phyloP scores from a whole-genome alignment of 2,888 invertebrate species.

The Rotaria macrura region DNA sequence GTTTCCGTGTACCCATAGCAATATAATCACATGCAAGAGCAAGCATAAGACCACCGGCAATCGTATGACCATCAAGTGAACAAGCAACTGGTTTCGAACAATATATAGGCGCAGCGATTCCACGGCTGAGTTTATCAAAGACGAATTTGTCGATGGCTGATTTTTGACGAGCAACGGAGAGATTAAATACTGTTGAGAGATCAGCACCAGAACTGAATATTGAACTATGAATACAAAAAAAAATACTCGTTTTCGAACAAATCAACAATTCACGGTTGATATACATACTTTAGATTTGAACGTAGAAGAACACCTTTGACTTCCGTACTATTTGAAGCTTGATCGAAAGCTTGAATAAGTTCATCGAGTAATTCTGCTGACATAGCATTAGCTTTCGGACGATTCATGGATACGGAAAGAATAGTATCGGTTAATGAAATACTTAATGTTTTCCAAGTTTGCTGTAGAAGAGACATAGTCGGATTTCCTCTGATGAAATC shows the following conservation, averaged over 20 bases:
- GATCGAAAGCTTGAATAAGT: not conserved
- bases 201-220: not conserved
- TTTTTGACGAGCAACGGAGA: not conserved
- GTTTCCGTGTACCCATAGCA: not conserved
- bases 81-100: conserved; percentile 14
- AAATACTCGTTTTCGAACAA: no score
- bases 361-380: not conserved
- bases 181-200: not conserved
- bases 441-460: not conserved
- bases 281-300: not conserved
- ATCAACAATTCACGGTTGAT: not conserved
- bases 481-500: no score
- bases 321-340: not conserved
- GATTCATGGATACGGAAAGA: not conserved
- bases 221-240: no score
- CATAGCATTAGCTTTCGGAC: conserved; percentile 10
- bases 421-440: not conserved
- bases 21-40: conserved; percentile 4
- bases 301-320: not conserved
- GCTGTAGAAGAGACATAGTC: not conserved
- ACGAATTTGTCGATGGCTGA: not conserved
- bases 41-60: conserved; percentile 4
- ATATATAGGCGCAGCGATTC: not conserved
- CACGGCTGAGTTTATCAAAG: not conserved
- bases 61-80: conserved; percentile 13